A percentile compares a stretch with the other conserved stretches of the same genome.
Evolutionary conservation across 2,888 invertebrate species (phyloP).

Genomic region (Noctua comes): DNA sequence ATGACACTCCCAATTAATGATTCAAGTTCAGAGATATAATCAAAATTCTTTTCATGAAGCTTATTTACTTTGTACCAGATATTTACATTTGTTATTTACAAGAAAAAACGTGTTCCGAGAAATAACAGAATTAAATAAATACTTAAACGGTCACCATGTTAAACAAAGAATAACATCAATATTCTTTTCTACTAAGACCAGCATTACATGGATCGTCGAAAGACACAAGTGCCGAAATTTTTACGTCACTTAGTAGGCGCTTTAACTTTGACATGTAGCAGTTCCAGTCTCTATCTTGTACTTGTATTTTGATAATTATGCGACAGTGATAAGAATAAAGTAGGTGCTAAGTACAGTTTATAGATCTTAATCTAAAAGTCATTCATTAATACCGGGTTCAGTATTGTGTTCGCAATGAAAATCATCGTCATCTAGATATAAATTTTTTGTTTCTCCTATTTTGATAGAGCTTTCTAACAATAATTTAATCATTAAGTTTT

Average conservation of each 20-base stretch:
- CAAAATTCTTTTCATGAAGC: not conserved
- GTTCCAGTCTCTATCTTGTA: not conserved
- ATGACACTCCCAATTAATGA: not conserved
- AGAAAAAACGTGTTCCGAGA: not conserved
- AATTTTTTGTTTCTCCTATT: not conserved
- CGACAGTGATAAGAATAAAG: not conserved
- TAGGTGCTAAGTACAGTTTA: not conserved
- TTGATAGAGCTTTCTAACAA: not conserved
- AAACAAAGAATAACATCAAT: slow-evolving; percentile 20
- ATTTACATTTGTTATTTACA: not conserved
- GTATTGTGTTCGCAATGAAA: not conserved
- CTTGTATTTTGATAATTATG: not conserved
- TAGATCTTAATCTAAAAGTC: not conserved
- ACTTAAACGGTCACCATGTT: slow-evolving; percentile 4
- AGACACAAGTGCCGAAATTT: not conserved
- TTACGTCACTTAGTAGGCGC: not conserved
- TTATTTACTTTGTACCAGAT: not conserved
- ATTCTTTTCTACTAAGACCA: not conserved
- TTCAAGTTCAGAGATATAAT: not conserved
- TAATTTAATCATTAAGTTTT: not conserved
- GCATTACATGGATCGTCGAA: slow-evolving; percentile 1
- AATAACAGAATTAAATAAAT: slow-evolving; percentile 14
- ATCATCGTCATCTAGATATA: not conserved
- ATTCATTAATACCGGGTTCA: not conserved
- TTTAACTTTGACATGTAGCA: not conserved